Evolutionary conservation across 2,888 invertebrate genomes (phyloP).

Genomic region (Philonicus albiceps): DNA sequence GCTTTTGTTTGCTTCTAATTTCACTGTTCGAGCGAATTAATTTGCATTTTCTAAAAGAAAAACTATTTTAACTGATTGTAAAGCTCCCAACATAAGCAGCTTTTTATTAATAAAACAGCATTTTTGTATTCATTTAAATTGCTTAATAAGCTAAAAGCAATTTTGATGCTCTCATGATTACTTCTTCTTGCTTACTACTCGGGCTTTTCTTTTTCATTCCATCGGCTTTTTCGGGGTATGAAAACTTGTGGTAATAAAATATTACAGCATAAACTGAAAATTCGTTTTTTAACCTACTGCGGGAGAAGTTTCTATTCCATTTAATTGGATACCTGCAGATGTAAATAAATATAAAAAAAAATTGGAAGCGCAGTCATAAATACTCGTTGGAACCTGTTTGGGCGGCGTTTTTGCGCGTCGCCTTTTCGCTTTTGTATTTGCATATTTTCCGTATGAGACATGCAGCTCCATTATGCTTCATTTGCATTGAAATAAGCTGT

Average conservation of each 20-base stretch:
- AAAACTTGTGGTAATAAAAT: neutral
- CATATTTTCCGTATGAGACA: slow-evolving; percentile 4
- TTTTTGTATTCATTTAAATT: neutral
- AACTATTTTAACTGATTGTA: neutral
- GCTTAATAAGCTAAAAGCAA: neutral
- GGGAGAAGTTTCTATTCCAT: neutral
- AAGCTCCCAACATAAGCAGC: neutral
- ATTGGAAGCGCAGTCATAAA: neutral
- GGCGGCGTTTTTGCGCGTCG: neutral
- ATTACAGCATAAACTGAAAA: neutral
- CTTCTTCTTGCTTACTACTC: neutral
- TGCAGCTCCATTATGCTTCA: neutral
- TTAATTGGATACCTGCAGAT: neutral
- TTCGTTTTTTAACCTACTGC: neutral
- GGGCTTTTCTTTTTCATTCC: neutral
- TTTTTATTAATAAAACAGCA: neutral
- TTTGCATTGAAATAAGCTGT: neutral
- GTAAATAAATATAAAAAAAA: neutral
- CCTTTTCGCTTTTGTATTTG: neutral
- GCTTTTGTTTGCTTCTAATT: neutral
- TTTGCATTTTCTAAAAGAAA: neutral
- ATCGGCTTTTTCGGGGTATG: neutral
- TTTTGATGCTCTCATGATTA: neutral
- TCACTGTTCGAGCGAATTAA: neutral
- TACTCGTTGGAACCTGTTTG: neutral